Conservation (phyloP, 2,797 vertebrate species). For the Merluccius polli region DNA sequence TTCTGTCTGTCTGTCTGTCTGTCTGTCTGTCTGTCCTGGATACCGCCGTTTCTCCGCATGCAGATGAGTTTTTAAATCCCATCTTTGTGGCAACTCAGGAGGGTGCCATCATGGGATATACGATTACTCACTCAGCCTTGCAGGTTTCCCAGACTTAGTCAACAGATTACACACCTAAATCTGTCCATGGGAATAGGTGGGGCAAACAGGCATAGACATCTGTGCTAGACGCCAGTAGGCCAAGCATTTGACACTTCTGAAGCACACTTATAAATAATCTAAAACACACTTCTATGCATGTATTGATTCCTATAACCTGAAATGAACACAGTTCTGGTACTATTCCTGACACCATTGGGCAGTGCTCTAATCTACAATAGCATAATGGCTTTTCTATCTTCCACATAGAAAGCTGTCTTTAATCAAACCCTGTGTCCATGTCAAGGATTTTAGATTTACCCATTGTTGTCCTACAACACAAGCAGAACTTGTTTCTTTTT, state of each 20-base stretch:
- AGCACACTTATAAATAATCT: not conserved
- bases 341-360: not conserved
- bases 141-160: constrained; percentile 4
- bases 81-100: constrained; percentile 13
- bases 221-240: not conserved
- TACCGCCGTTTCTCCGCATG: constrained; percentile 24
- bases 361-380: not conserved
- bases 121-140: constrained; percentile 11
- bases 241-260: not conserved
- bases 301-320: not conserved
- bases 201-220: constrained; percentile 5
- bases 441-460: constrained; percentile 15
- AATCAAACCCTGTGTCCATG: constrained; percentile 13
- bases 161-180: constrained; percentile 11
- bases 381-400: not conserved
- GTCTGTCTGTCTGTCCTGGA: constrained; percentile 1
- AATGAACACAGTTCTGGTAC: not conserved
- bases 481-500: not conserved
- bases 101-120: constrained; percentile 16
- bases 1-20: not conserved
- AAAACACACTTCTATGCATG: not conserved
- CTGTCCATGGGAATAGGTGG: not conserved
- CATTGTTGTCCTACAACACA: constrained; percentile 5
- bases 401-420: not conserved
- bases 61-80: constrained; percentile 27